Evolutionary conservation across 2,888 invertebrate species (phyloP), one percentile per base, ranked within the genome.

Genomic region (Microchrysa polita): DNA sequence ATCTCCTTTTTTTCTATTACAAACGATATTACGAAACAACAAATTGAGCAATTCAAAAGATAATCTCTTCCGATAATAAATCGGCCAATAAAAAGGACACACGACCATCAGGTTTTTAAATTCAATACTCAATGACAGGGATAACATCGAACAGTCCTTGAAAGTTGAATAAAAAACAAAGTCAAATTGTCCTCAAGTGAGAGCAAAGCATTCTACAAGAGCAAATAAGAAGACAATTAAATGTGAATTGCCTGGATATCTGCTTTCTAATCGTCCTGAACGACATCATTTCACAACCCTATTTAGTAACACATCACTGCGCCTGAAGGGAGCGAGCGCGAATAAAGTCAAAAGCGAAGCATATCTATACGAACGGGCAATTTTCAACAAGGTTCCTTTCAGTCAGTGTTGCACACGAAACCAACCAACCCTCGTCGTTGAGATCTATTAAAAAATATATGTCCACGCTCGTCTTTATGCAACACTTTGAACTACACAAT

Each of bases 171-270:
- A 34, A 34, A 34, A 34, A 34, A 34, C 27, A 48, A 48, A 48
- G 42, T 63, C 42, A 42, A 20, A 16, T 40, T 16, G 20, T 53
- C 42, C 53, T 67, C 16, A 55, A 67, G 34, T 53, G 67, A 67
- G 34, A 53, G 27, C 48, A 12, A 67, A 57, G 71, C 10, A 67
- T 42, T 23, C 48, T 48, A 48, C 48, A 48, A 14, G 67, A 42
- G 20, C 59, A 42, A 20, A 53, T 12, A 65, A 34, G 67, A 52
- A 22, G 67, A 67, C 74, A 75, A 75, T 75, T 74, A 75, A 72
- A 74, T 72, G 53, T 55, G 59, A 59, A 42, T 71, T 42, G 34
- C 48, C 34, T 69, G 18, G 18, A 57, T 57, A 69, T 69, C 40
- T 55, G 40, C 57, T 69, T 69, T 67, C 53, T 44, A 67, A 69